A percentile compares a stretch with the other conserved stretches of the same genome.
These are phyloP conservation scores for Gallinago paraguaiae DNA, from an alignment of 2,113 vertebrate species.

Conservation along the genomic window DNA sequence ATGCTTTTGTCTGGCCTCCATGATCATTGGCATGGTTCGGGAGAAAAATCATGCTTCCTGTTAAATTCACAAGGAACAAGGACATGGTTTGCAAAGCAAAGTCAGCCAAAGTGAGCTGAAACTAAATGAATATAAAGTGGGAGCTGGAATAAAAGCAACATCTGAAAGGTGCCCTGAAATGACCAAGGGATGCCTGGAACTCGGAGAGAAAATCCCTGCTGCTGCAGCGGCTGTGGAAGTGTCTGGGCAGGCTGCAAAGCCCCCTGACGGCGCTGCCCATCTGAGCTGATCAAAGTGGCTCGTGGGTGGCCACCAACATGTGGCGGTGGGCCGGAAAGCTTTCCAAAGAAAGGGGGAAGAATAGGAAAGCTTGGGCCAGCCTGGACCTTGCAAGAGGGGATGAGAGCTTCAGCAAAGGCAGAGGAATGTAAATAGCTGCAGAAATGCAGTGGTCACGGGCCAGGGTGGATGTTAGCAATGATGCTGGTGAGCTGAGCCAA, in stretches of 20 bases:
- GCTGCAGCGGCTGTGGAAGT: background rate
- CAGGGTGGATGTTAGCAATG: background rate
- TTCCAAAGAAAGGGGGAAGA: conserved; percentile 9
- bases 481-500: background rate
- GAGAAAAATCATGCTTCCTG: background rate
- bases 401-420: background rate
- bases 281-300: background rate
- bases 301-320: conserved; percentile 30
- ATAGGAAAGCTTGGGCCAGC: background rate
- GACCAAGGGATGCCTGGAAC: background rate
- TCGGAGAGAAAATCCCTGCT: background rate
- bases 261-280: background rate
- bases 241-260: background rate
- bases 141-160: background rate
- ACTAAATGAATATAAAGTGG: background rate
- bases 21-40: rapidly evolving
- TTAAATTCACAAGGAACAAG: background rate
- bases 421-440: conserved; percentile 52
- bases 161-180: background rate
- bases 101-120: background rate
- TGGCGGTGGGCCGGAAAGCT: background rate
- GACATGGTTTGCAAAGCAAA: background rate
- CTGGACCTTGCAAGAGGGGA: background rate
- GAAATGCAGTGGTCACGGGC: background rate
- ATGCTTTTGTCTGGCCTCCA: background rate